Evolutionary conservation across 2,888 invertebrate species (phyloP), one percentile per base, ranked within the genome.

Genomic region (Ypsolopha sequella): DNA sequence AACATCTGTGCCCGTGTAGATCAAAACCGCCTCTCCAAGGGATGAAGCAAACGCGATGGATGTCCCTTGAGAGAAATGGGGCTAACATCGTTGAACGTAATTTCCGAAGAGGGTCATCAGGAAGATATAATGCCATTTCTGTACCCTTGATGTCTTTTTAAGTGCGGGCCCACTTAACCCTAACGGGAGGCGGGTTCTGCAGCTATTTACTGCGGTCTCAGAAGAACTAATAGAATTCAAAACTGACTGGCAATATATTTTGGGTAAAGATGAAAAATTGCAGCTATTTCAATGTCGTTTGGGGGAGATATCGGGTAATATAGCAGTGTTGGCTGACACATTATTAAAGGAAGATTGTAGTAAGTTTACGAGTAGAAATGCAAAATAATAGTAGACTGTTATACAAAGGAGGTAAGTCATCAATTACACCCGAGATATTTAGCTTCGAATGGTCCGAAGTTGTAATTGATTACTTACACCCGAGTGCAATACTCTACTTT

Each of bases 131-230:
- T 79, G 76, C 80, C 72, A 77, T 81, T 80, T 80, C 78, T 81
- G 74, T 77, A 73, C 75, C 80, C 82, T 79, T 85, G 84, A 85
- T 85, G 85, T 82, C 75, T 82, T 84, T 85, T 82, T 84, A 82
- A 85, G 82, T 84, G 79, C 79, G 73, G 73, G 69, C 78, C 79
- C 78, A 79, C 80, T 82, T 81, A 80, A 77, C 79, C 81, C 76
- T 71, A 76, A 75, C 73, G 69, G 67, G 68, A 65, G 69, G 68
- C 61, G 63, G 49, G 46, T 13, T 47, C 58, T 57, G 58, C 58
- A 58, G 51, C 61, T 65, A 64, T 70, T 67, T 64, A 61, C 63
- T 67, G 65, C 67, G 68, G 70, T 66, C 67, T 70, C 61, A 58
- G 62, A 62, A 68, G 54, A 70, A 70, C 63, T 67, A 67, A 68